A percentile compares a stretch with the other conserved stretches of the same genome.
Evolutionary conservation across 2,797 vertebrate genomes (phyloP).

Genomic region (Poecilia velifera): DNA sequence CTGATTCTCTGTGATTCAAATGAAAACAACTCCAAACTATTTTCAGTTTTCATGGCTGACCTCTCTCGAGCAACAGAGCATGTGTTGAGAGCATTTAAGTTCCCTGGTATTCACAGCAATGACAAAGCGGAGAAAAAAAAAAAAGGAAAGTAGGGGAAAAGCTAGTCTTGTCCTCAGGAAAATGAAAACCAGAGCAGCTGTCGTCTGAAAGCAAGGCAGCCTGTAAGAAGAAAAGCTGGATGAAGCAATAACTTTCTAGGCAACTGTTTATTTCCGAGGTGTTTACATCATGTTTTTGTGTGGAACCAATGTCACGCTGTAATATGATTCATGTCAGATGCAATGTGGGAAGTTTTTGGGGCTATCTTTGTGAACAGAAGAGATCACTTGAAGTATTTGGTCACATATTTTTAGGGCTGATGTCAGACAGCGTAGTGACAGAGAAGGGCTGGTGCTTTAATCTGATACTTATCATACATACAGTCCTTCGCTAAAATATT

Average conservation of each 20-base stretch:
- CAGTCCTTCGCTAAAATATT: neutral
- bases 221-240: slow-evolving; percentile 29
- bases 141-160: neutral
- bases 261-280: slow-evolving; percentile 33
- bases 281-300: slow-evolving; percentile 58
- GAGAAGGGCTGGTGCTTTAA: neutral
- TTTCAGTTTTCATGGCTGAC: neutral
- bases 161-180: slow-evolving; percentile 29
- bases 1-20: neutral
- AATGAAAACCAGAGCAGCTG: slow-evolving; percentile 35
- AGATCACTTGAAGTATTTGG: slow-evolving; percentile 29
- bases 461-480: neutral
- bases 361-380: slow-evolving; percentile 21
- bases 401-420: slow-evolving; percentile 29
- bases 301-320: slow-evolving; percentile 9
- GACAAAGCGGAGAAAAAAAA: neutral
- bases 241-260: slow-evolving; percentile 47
- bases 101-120: neutral
- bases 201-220: slow-evolving; percentile 11
- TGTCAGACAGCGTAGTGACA: slow-evolving; percentile 14
- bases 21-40: neutral
- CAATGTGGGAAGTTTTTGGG: slow-evolving; percentile 30
- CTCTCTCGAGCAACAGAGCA: neutral
- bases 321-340: slow-evolving; percentile 45
- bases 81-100: neutral